Evolutionary conservation across 1,140 invertebrate species (phyloP), one percentile per base, ranked within the genome.

Genomic region (Penaeus vannamei): DNA sequence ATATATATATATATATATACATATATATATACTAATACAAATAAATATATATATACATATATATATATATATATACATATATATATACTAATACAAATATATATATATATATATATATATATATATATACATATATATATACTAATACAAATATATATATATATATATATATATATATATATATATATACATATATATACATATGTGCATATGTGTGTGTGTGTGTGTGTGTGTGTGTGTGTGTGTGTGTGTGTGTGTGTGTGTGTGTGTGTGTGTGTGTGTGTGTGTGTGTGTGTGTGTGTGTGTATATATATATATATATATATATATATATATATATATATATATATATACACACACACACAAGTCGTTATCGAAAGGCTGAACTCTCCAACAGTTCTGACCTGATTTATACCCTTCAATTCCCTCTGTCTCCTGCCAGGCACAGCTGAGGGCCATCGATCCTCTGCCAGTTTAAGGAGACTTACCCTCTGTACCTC

Each of bases 261-360:
- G 64, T 66, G 64, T 5, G 64, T 66, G 4, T 5, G 64, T 66
- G 64, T 0, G 4, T 66, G 64, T 5, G 64, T 5, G 64, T 5
- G 64, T 5, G 64, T 5, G 64, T 5, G 64, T 5, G 64, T 66
- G 64, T 66, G 64, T 66, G 64, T 66, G 64, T 66, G 2, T 8
- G 64, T 66, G 64, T 66, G 64, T 66, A 12, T 66, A n/a, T 64
- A n/a, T 64, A n/a, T 64, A n/a, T 64, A n/a, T 64, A n/a, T 64
- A n/a, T 64, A n/a, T 64, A n/a, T 64, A n/a, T 64, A n/a, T 64
- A n/a, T 64, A n/a, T 64, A n/a, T 64, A n/a, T 64, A n/a, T 64
- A n/a, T 64, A n/a, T 64, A n/a, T 64, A n/a, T 64, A n/a, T 64
- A n/a, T 64, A n/a, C n/a, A n/a, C n/a, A n/a, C n/a, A n/a, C n/a